These are phyloP conservation scores for Epinotia ramella DNA, from an alignment of 2,888 invertebrate species.

Conservation along the genomic window DNA sequence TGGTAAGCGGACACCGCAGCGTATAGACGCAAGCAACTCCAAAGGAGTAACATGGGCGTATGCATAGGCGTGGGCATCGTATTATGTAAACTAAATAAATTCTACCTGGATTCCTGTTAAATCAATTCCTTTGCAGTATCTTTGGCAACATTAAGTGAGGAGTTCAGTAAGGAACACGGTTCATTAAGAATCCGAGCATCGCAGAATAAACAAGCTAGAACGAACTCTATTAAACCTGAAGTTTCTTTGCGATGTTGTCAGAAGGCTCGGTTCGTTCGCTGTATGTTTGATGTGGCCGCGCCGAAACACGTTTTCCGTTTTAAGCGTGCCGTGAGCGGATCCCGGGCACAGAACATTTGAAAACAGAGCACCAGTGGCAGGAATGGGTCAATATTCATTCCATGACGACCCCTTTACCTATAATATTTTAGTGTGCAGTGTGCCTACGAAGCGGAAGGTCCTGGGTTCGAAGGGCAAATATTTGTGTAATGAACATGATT, in stretches of 20 bases:
- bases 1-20: too few relatives aligned
- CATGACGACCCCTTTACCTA: too few relatives aligned
- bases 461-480: too few relatives aligned
- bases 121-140: not conserved
- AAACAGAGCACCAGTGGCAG: not conserved
- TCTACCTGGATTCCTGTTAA: not conserved
- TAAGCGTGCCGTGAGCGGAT: conserved; percentile 28
- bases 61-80: too few relatives aligned
- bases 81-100: too few relatives aligned
- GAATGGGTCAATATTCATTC: not conserved
- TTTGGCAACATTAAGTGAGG: too few relatives aligned
- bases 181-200: conserved; percentile 5
- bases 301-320: conserved; percentile 40
- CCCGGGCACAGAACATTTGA: conserved; percentile 17
- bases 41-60: too few relatives aligned
- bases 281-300: conserved; percentile 39
- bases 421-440: too few relatives aligned
- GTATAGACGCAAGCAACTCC: too few relatives aligned
- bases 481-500: too few relatives aligned
- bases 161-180: not conserved
- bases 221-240: conserved; percentile 26
- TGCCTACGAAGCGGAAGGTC: too few relatives aligned
- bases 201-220: not conserved
- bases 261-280: conserved; percentile 24
- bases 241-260: conserved; percentile 26